Percentiles rank a stretch among this genome's conserved stretches.
Evolutionary conservation across 2,797 vertebrate species (phyloP).

Genomic region (Chrosomus eos): DNA sequence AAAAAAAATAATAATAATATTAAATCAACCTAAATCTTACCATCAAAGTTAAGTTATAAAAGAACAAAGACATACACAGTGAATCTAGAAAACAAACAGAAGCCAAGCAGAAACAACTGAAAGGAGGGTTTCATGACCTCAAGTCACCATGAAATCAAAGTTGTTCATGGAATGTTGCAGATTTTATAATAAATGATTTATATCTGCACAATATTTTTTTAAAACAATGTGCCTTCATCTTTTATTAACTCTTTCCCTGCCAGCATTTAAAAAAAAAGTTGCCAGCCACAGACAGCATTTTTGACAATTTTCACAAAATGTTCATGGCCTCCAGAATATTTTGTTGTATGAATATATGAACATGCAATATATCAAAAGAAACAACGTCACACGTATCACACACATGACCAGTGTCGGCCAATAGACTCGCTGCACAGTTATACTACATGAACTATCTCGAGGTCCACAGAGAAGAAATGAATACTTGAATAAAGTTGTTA

Average conservation of each 20-base stretch:
- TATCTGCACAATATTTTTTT: neutral
- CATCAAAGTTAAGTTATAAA: neutral
- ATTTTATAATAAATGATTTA: neutral
- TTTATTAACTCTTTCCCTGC: neutral
- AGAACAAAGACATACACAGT: neutral
- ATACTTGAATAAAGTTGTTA: too few relatives aligned
- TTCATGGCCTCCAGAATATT: too few relatives aligned
- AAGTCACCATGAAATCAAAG: neutral
- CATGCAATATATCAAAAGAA: too few relatives aligned
- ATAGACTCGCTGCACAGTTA: too few relatives aligned
- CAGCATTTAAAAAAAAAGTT: too few relatives aligned
- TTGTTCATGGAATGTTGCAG: neutral
- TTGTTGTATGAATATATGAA: too few relatives aligned
- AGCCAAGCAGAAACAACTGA: neutral
- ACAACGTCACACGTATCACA: too few relatives aligned
- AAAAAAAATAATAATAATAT: neutral
- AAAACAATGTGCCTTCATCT: neutral
- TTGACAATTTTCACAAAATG: too few relatives aligned
- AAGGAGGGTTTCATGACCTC: neutral
- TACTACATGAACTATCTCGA: too few relatives aligned
- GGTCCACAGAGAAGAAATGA: too few relatives aligned
- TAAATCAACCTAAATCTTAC: neutral
- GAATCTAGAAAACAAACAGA: neutral
- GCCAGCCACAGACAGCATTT: too few relatives aligned
- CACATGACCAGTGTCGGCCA: too few relatives aligned